A percentile compares a stretch with the other conserved stretches of the same genome.
phyloP scores from a whole-genome alignment of 2,113 vertebrate genomes.

The Aegithalos caudatus region DNA sequence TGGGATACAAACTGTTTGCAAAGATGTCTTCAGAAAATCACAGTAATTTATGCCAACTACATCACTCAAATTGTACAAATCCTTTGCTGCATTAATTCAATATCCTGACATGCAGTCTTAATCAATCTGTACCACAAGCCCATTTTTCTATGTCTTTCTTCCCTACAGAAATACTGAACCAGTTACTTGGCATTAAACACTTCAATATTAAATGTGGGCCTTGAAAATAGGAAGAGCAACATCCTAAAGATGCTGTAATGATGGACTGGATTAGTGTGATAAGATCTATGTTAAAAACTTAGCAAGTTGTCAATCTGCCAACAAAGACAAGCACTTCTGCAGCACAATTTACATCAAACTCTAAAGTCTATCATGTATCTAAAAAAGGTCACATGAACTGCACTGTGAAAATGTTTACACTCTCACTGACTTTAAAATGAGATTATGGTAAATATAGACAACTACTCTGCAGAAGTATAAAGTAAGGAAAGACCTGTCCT shows the following conservation, averaged over 20 bases:
- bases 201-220: neutral
- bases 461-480: neutral
- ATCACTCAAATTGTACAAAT: neutral
- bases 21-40: neutral
- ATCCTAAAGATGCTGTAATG: neutral
- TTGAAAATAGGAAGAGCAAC: neutral
- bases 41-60: neutral
- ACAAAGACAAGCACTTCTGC: neutral
- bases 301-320: neutral
- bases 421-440: neutral
- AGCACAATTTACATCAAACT: neutral
- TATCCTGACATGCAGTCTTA: neutral
- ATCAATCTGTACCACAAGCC: neutral
- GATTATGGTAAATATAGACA: neutral
- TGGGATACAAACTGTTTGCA: neutral
- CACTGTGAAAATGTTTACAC: neutral
- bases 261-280: neutral
- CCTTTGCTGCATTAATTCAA: neutral
- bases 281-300: neutral
- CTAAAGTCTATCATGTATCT: neutral
- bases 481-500: neutral
- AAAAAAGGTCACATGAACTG: neutral
- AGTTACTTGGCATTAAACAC: neutral
- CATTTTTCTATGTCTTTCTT: neutral
- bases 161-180: neutral